Evolutionary conservation across 2,113 vertebrate genomes (phyloP), one percentile per base, ranked within the genome.

Genomic region (Lota lota): DNA sequence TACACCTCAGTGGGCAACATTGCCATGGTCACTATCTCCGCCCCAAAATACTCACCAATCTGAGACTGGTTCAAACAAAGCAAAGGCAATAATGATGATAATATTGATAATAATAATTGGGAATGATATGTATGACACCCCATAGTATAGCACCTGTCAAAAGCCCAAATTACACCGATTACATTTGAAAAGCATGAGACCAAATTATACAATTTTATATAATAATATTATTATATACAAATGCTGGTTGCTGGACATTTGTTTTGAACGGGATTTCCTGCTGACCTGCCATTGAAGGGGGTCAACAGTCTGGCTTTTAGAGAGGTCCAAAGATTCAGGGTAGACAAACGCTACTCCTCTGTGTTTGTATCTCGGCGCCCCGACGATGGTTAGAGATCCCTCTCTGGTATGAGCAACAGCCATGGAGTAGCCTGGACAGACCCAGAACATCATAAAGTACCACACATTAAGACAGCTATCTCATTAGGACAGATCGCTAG

Each of bases 1-100:
- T 63, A 65, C 0, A 24, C 1, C 28, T 40, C 1, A 19, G 94
- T 81, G 1, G 7, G 0, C 21, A 92, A 63, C 63, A 93, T 0
- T 15, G 94, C 91, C 78, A 95, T 70, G 2, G 85, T 79, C 75
- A 93, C 93, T 62, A 95, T 79, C 58, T 88, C 94, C 0, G 91
- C 92, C 5, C 94, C 95, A 65, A 95, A 96, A 78, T 95, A 96
- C 76, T 90, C 90, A 56, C 95, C 94, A 21, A 85, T 89, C 91
- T 95, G 90, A 63, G 54, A 81, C 79, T 77, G 68, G 67, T 16
- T 28, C 54, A 57, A 21, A 67, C 53, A 5, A 53, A 40, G 14
- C 18, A 66, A 47, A 12, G 10, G 40, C 40, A 47, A 47, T 47
- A 47, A 47, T 47, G 40, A 47, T 14, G 12, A 10, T 47, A 12